phyloP scores from a whole-genome alignment of 2,888 invertebrate species.

The Ceramica pisi region DNA sequence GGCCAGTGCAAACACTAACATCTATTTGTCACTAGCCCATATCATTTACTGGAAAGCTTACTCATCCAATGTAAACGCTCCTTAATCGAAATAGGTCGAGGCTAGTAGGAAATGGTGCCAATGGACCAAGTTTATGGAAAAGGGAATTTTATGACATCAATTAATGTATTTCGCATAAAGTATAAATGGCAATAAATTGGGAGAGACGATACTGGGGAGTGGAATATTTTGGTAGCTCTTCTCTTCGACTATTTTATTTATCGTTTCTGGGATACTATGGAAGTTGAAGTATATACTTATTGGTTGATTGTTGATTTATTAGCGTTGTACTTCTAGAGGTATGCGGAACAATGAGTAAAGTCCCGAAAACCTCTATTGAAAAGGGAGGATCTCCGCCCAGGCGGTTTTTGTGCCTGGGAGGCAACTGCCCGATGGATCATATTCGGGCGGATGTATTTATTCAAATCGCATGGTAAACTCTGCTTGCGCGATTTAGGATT shows the following conservation, averaged over 20 bases:
- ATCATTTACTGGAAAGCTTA: conserved; percentile 12
- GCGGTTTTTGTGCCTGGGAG: no score
- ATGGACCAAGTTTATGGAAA: conserved; percentile 54
- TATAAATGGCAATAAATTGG: conserved; percentile 41
- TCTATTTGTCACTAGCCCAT: conserved; percentile 1
- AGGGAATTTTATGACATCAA: conserved; percentile 57
- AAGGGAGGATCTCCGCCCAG: no score
- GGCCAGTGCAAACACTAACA: conserved; percentile 5
- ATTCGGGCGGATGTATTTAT: no score
- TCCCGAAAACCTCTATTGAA: no score
- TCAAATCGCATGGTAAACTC: no score
- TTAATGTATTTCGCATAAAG: conserved; percentile 58
- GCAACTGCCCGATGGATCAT: no score
- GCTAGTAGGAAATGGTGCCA: conserved; percentile 57
- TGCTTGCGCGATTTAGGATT: no score
- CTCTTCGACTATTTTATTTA: not conserved
- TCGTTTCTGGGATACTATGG: not conserved
- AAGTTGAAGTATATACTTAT: no score
- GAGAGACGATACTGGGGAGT: conserved; percentile 22
- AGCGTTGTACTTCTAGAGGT: no score
- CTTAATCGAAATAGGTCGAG: conserved; percentile 55
- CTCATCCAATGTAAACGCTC: conserved; percentile 23
- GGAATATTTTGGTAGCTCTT: conserved; percentile 40
- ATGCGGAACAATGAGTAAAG: no score
- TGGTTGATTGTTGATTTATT: no score